These are phyloP conservation scores for Ganaspis brasiliensis DNA, from an alignment of 2,888 invertebrate species.

Conservation along the genomic window DNA sequence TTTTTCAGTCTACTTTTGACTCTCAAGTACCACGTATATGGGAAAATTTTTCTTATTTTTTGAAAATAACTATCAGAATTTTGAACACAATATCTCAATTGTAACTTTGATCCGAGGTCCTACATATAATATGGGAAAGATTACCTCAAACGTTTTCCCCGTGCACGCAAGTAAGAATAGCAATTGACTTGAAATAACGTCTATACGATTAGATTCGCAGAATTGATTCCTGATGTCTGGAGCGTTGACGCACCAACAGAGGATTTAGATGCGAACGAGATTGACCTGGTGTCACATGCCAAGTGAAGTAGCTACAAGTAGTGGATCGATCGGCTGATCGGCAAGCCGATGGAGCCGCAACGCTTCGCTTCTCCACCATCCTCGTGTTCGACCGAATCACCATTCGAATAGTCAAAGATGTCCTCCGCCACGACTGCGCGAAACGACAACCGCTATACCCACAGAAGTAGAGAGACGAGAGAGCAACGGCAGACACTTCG, in stretches of 20 bases:
- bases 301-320: slow-evolving; percentile 29
- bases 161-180: too few relatives aligned
- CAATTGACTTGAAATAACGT: not conserved
- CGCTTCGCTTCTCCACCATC: slow-evolving; percentile 25
- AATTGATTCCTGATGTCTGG: slow-evolving; percentile 8
- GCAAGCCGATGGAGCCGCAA: slow-evolving; percentile 24
- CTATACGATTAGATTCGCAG: slow-evolving; percentile 18
- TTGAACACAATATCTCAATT: too few relatives aligned
- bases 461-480: slow-evolving; percentile 25
- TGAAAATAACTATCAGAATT: too few relatives aligned
- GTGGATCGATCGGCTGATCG: slow-evolving; percentile 33
- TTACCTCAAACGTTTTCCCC: too few relatives aligned
- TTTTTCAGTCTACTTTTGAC: too few relatives aligned
- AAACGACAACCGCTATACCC: slow-evolving; percentile 16
- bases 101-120: too few relatives aligned
- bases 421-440: slow-evolving; percentile 26
- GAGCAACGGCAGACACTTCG: slow-evolving; percentile 8
- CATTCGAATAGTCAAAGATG: slow-evolving; percentile 38
- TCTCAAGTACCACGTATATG: too few relatives aligned
- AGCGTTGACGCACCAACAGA: slow-evolving; percentile 28
- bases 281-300: slow-evolving; percentile 39
- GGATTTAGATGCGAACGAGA: slow-evolving; percentile 22
- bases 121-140: too few relatives aligned
- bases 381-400: slow-evolving; percentile 34
- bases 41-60: too few relatives aligned